phyloP scores from a whole-genome alignment of 1,140 invertebrate species.

The Trissolcus basalis region DNA sequence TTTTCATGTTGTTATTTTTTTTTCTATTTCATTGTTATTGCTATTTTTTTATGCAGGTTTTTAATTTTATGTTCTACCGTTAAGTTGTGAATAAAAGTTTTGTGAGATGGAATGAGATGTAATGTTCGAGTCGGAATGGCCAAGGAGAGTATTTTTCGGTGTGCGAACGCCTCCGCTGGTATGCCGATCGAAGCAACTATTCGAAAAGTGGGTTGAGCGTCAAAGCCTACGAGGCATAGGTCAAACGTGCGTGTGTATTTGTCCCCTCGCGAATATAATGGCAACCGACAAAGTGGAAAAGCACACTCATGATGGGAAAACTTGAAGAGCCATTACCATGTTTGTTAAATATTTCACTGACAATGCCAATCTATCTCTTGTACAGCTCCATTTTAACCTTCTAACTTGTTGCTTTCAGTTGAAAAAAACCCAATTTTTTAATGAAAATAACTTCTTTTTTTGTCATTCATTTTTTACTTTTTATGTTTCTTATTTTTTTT shows the following conservation, averaged over 20 bases:
- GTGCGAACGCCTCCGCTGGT: slow-evolving; percentile 28
- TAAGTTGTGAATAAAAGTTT: no score
- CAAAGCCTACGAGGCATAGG: slow-evolving; percentile 55
- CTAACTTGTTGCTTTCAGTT: neutral
- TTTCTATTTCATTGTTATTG: no score
- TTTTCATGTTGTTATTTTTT: no score
- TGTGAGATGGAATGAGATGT: no score
- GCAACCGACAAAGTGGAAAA: slow-evolving; percentile 34
- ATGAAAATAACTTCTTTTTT: no score
- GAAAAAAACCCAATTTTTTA: no score
- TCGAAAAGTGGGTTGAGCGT: slow-evolving; percentile 57
- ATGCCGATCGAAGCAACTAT: slow-evolving; percentile 40
- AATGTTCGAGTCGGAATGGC: no score
- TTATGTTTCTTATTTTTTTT: no score
- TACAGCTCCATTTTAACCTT: neutral
- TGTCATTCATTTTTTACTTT: no score
- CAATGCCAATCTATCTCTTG: slow-evolving; percentile 21
- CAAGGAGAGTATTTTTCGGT: slow-evolving; percentile 14
- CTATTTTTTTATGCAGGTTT: no score
- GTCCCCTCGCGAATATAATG: slow-evolving; percentile 37
- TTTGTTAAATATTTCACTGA: slow-evolving; percentile 28
- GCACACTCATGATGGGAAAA: slow-evolving; percentile 40
- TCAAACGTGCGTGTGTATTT: slow-evolving; percentile 47
- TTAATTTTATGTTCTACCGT: no score
- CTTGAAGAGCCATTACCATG: slow-evolving; percentile 8